Conservation (phyloP, 2,888 invertebrate species). For the Dusona sp. region DNA sequence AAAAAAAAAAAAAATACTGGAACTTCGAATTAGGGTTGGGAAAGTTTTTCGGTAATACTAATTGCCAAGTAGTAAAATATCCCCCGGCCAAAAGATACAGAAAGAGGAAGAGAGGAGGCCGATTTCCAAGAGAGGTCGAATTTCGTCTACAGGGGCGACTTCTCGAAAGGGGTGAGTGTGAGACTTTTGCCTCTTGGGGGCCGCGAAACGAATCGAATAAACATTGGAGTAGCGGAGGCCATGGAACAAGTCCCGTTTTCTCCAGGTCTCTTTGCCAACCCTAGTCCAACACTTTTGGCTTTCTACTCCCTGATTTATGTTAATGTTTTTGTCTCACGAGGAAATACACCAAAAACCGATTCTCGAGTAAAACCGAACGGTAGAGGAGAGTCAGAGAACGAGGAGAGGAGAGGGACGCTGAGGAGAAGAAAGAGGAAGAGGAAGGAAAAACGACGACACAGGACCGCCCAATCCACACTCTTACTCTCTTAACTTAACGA, state of each 20-base stretch:
- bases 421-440: conserved; percentile 34
- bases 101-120: conserved; percentile 25
- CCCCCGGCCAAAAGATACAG: conserved; percentile 34
- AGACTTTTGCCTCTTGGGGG: conserved; percentile 37
- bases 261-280: conserved; percentile 74
- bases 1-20: neutral
- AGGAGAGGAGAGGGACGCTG: conserved; percentile 16
- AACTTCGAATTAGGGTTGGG: neutral
- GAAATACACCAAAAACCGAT: conserved; percentile 84
- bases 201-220: conserved; percentile 82
- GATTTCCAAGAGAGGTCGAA: conserved; percentile 56
- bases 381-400: neutral
- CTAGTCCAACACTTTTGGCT: conserved; percentile 69
- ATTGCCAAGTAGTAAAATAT: conserved; percentile 52
- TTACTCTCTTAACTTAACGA: conserved; percentile 74
- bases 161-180: conserved; percentile 52
- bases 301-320: conserved; percentile 83
- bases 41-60: conserved; percentile 48
- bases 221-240: conserved; percentile 75
- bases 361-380: conserved; percentile 68
- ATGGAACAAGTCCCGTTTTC: conserved; percentile 70
- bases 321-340: conserved; percentile 84
- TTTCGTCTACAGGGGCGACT: conserved; percentile 64
- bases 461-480: conserved; percentile 64
- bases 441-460: conserved; percentile 26